Evolutionary conservation across 2,888 invertebrate genomes (phyloP).

Genomic region (Parnassius smintheus): DNA sequence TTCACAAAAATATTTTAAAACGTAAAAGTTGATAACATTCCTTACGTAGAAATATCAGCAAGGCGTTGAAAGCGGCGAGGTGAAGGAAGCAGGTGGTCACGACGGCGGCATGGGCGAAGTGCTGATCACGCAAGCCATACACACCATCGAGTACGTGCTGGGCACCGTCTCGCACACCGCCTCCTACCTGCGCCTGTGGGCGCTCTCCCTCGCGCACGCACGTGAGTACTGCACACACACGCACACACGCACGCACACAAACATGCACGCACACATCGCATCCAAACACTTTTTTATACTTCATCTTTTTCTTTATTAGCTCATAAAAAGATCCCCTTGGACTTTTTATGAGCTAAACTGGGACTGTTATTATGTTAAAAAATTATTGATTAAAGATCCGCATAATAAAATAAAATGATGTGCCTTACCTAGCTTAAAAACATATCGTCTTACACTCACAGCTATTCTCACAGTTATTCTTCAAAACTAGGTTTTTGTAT

Average conservation of each 20-base stretch:
- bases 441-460: too few species aligned
- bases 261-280: conserved; percentile 79
- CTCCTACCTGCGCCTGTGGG: conserved; percentile 94
- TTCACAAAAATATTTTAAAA: too few species aligned
- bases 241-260: conserved; percentile 82
- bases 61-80: conserved; percentile 61
- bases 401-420: too few species aligned
- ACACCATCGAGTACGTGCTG: conserved; percentile 94
- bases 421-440: too few species aligned
- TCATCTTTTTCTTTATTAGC: too few species aligned
- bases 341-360: too few species aligned
- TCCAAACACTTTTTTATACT: too few species aligned
- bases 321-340: too few species aligned
- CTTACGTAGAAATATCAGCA: conserved; percentile 52
- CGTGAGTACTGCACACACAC: conserved; percentile 80
- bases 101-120: conserved; percentile 85
- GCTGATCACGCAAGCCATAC: conserved; percentile 92
- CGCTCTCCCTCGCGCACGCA: conserved; percentile 92
- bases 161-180: conserved; percentile 96
- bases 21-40: neutral
- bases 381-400: too few species aligned
- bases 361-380: too few species aligned
- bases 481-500: too few species aligned
- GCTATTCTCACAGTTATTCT: too few species aligned
- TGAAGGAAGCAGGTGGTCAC: conserved; percentile 43